phyloP scores from a whole-genome alignment of 1,140 invertebrate genomes.

The Phthorimaea operculella region DNA sequence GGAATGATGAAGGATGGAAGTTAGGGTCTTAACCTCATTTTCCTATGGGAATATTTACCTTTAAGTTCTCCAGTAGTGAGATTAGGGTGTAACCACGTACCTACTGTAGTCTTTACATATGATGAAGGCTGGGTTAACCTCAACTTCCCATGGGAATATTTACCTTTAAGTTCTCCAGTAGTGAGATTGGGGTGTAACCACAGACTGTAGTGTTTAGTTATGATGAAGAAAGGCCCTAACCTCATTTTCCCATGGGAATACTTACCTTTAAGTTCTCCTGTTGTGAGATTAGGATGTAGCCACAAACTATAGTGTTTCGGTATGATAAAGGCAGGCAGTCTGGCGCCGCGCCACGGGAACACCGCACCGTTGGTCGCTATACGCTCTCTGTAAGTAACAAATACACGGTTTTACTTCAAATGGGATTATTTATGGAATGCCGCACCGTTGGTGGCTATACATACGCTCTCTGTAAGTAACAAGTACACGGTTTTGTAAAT shows the following conservation, averaged over 20 bases:
- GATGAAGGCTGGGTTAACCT: no score
- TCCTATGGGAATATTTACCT: no score
- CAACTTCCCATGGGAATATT: no score
- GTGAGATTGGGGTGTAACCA: constrained; percentile 95
- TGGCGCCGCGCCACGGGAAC: constrained; percentile 86
- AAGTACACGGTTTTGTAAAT: no score
- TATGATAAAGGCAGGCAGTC: constrained; percentile 82
- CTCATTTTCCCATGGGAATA: not conserved
- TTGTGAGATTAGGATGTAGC: constrained; percentile 94
- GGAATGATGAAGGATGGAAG: no score
- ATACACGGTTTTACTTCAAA: no score
- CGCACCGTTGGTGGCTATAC: no score
- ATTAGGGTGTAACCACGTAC: constrained; percentile 94
- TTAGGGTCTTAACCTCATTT: no score
- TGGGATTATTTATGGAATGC: no score
- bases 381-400: constrained; percentile 68
- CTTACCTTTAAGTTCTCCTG: constrained; percentile 85
- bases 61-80: constrained; percentile 88
- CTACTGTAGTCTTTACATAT: constrained; percentile 84
- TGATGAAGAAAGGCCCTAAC: constrained; percentile 79
- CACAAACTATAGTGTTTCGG: constrained; percentile 90
- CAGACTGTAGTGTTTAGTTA: constrained; percentile 90
- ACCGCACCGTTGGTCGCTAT: constrained; percentile 81
- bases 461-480: no score
- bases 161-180: constrained; percentile 87